Base-by-base conservation (phyloP, 1,140 invertebrate species). In the Phymorhynchus buccinoides region DNA sequence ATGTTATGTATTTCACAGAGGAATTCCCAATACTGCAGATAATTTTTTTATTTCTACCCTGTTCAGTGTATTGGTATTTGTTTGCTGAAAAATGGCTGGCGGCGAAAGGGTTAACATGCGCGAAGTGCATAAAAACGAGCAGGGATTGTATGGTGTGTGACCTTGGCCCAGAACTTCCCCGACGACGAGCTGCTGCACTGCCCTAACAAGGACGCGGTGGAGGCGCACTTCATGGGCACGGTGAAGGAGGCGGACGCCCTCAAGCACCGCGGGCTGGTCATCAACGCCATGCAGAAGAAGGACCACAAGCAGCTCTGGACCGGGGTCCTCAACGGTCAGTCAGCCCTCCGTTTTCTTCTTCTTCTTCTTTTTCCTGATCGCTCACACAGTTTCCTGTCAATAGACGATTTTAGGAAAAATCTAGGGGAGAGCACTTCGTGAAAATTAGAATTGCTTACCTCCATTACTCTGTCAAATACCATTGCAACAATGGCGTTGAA, bases 211-310 rank as follows among this genome's bases (percentile, higher is more conserved):
- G 97, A 99, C 91, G 95, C 96, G 18, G 96, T 99, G 14, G 97
- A 99, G 94, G 96, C 97, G 4, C 96, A 98, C 92, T 99, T 98
- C 92, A 96, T 99, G 95, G 96, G 97, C 27, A 97, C 96, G 85
- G 94, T 99, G 14, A 99, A 99, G 94, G 98, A 99, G 95, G 98
- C 99, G 2, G 98, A 99, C 94, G 96, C 97, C 6, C 93, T 99
- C 0, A 99, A 99, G 93, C 98, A 99, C 91, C 95, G 96, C 89
- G 96, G 96, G 7, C 96, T 97, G 93, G 95, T 99, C 18, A 96
- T 99, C 75, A 97, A 97, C 44, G 96, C 95, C 86, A 99, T 99
- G 98, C 97, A 98, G 90, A 98, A 98, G 91, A 98, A 98, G 92
- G 98, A 99, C 91, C 98, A 99, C 91, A 98, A 97, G 93, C 97